phyloP scores from a whole-genome alignment of 2,888 invertebrate genomes.

The Netelia fuscicornis region DNA sequence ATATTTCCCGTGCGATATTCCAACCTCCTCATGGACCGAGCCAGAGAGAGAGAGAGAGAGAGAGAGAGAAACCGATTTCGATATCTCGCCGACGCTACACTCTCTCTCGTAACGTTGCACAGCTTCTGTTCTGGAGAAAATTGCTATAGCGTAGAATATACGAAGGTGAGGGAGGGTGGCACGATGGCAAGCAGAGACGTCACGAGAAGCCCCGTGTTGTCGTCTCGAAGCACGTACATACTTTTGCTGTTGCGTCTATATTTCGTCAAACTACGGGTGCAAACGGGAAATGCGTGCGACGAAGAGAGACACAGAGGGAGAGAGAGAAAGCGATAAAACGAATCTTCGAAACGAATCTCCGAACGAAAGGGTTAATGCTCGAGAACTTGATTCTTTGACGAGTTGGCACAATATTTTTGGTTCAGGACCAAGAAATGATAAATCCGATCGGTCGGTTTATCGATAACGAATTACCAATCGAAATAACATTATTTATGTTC shows the following conservation, averaged over 20 bases:
- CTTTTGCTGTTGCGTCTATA: slow-evolving; percentile 79
- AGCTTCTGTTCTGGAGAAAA: slow-evolving; percentile 23
- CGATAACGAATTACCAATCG: not conserved
- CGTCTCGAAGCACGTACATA: slow-evolving; percentile 79
- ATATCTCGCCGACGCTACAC: slow-evolving; percentile 35
- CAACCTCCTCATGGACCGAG: slow-evolving; percentile 43
- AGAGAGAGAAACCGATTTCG: slow-evolving; percentile 11
- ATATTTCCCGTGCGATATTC: slow-evolving; percentile 52
- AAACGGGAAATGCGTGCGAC: slow-evolving; percentile 25
- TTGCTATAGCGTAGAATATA: slow-evolving; percentile 25
- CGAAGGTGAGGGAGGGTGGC: slow-evolving; percentile 1
- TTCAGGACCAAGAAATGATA: not conserved
- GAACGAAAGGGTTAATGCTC: slow-evolving; percentile 59
- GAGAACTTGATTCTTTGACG: not conserved
- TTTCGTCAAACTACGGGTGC: slow-evolving; percentile 71
- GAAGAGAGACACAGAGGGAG: slow-evolving; percentile 12
- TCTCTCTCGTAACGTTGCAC: slow-evolving; percentile 8
- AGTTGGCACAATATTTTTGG: not conserved
- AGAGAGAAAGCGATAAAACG: slow-evolving; percentile 28
- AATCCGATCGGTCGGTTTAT: not conserved
- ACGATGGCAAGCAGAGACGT: slow-evolving; percentile 20
- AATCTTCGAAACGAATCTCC: slow-evolving; percentile 27
- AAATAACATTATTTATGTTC: too few species aligned
- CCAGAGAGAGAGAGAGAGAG: slow-evolving; percentile 1
- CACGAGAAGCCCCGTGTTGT: slow-evolving; percentile 74